Evolutionary conservation across 2,888 invertebrate species (phyloP).

Genomic region (Allophyes oxyacanthae): DNA sequence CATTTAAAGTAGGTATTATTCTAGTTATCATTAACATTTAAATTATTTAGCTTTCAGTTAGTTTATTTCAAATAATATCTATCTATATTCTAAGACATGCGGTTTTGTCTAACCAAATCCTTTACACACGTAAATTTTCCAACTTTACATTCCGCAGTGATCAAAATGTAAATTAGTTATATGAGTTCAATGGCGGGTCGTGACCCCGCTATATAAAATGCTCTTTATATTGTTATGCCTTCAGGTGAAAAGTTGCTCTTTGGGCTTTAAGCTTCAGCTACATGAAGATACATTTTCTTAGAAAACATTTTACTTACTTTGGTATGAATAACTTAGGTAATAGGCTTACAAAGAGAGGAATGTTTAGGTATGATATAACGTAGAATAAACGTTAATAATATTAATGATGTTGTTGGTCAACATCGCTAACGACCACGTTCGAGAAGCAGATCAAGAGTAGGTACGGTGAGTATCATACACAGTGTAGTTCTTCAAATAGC

Average conservation of each 20-base stretch:
- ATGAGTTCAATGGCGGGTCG: conserved; percentile 23
- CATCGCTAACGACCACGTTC: too few species aligned
- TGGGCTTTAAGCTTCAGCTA: conserved; percentile 7
- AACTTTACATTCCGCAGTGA: conserved; percentile 26
- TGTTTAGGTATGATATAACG: too few species aligned
- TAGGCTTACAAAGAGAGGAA: neutral
- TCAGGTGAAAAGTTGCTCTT: conserved; percentile 28
- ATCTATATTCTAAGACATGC: too few species aligned
- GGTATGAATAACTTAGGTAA: neutral
- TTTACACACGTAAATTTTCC: conserved; percentile 4
- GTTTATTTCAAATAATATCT: too few species aligned
- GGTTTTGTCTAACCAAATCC: conserved; percentile 6
- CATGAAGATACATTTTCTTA: conserved; percentile 13
- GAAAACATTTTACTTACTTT: neutral
- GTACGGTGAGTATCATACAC: too few species aligned
- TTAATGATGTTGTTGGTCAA: too few species aligned
- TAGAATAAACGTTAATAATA: too few species aligned
- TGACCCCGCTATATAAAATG: conserved; percentile 35
- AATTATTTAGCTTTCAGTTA: too few species aligned
- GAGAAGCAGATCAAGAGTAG: too few species aligned
- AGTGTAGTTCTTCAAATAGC: too few species aligned
- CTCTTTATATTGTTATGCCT: conserved; percentile 38
- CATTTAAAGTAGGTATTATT: too few species aligned
- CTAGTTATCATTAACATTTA: too few species aligned
- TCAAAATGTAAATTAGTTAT: conserved; percentile 47